Base-by-base conservation (phyloP, 2,888 invertebrate genomes). In the Barypeithes pellucidus region DNA sequence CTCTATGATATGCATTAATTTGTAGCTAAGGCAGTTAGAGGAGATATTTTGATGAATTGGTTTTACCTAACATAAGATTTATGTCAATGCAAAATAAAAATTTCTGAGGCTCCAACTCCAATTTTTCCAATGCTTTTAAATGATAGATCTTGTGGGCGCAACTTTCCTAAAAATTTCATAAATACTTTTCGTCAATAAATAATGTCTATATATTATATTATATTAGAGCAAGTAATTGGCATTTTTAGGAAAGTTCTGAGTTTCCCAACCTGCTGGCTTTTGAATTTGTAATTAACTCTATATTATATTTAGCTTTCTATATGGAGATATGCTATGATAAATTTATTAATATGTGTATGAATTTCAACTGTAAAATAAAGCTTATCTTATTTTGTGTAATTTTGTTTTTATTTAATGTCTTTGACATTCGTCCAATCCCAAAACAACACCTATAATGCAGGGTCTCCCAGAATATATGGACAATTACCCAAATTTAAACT, bases 351-450 rank as follows among this genome's bases (percentile, higher is more conserved):
- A 67, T 36, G 45, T 84, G 84, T 85, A 84, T 82, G 82, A 83
- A 79, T 75, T 83, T 80, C 79, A 80, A 83, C 80, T 85, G 84
- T 85, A 84, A 83, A 86, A 85, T 86, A 86, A 86, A 86, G 86
- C 86, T 86, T 81, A 83, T 82, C 85, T 83, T 86, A 86, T 86
- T 86, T 86, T 86, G 85, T 86, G 85, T 85, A 85, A 70, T 2
- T 36, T 9, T 60, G 43, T 63, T 50, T 74, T 74, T 74, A 63
- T 62, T 62, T 74, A 57, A n/a, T n/a, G n/a, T n/a, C n/a, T n/a
- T n/a, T n/a, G n/a, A n/a, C n/a, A n/a, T n/a, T n/a, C n/a, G n/a
- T n/a, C n/a, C n/a, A n/a, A n/a, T n/a, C n/a, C n/a, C n/a, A n/a
- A n/a, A n/a, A 24, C 24, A 24, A 24, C 24, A 24, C 24, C 24